Base-by-base conservation (phyloP, 2,888 invertebrate genomes). In the Nomada ruficornis region DNA sequence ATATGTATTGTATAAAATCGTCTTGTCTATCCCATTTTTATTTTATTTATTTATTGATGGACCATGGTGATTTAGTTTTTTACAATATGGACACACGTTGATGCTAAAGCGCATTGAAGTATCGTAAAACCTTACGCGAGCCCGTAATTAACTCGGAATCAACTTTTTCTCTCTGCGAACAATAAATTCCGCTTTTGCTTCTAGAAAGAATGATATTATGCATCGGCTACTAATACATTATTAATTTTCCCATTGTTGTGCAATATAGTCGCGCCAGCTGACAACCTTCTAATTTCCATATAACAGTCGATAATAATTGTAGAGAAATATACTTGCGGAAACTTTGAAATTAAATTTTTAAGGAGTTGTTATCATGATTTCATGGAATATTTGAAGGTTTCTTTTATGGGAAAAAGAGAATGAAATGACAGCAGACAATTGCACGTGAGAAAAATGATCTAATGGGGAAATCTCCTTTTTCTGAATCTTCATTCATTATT, bases 1-100 rank as follows among this genome's bases (percentile, higher is more conserved):
- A 7, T n/a, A 52, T 7, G 2, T 3, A 15, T 20, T 67, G 0
- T 18, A 10, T 36, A 7, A 36, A 36, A 36, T 18, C 10, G 11
- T 23, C 18, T 5, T 2, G 1, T 36, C 20, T 18, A 18, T 20
- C 36, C 7, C 13, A 13, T 18, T 42, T 1, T 36, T 11, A 20
- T 18, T 2, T 1, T 0, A 54, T 23, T n/a, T 68, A 2, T 23
- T 42, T 23, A 11, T 4, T 5, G 10, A 10, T 15, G 67, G 15
- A 68, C 15, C 36, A 68, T 68, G 29, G 1, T 52, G 18, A 65
- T 68, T 36, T 20, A 23, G 29, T 42, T 18, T 68, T 68, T 23
- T 4, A 4, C 2, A 18, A 2, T 36, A 42, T 0, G 10, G 54
- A 42, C 36, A 15, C 18, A 20, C 10, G 18, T 20, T 1, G 20